phyloP scores from a whole-genome alignment of 2,888 invertebrate genomes.

The Cremastinae sp. region DNA sequence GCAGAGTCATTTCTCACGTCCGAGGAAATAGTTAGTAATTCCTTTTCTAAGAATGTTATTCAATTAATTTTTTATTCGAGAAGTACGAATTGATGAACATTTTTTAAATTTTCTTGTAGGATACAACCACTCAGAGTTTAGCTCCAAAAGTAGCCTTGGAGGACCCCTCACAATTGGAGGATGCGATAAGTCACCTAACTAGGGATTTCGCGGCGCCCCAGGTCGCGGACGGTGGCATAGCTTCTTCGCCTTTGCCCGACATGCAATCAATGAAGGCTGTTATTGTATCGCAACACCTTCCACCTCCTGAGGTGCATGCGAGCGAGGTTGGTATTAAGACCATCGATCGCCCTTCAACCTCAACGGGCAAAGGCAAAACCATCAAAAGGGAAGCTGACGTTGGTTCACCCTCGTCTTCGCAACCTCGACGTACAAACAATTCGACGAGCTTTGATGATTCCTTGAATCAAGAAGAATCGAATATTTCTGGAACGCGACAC shows the following conservation, averaged over 20 bases:
- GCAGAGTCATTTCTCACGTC: slow-evolving; percentile 23
- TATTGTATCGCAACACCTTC: slow-evolving; percentile 74
- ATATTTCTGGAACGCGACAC: slow-evolving; percentile 24
- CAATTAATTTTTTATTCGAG: slow-evolving; percentile 12
- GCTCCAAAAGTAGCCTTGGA: slow-evolving; percentile 83
- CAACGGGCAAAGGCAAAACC: slow-evolving; percentile 61
- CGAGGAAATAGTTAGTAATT: slow-evolving; percentile 11
- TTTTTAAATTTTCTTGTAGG: slow-evolving; percentile 17
- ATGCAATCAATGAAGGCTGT: slow-evolving; percentile 76
- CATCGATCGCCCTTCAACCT: slow-evolving; percentile 62
- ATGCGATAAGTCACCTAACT: slow-evolving; percentile 87
- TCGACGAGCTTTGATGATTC: slow-evolving; percentile 35
- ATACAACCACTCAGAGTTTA: slow-evolving; percentile 62
- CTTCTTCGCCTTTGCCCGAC: slow-evolving; percentile 70
- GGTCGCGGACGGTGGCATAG: slow-evolving; percentile 70
- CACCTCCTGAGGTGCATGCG: slow-evolving; percentile 75
- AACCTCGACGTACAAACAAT: slow-evolving; percentile 43
- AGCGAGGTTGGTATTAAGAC: slow-evolving; percentile 72
- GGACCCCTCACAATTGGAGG: slow-evolving; percentile 86
- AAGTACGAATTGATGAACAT: no score
- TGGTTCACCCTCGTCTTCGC: slow-evolving; percentile 48
- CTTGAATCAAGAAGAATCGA: not conserved
- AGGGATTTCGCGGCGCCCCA: slow-evolving; percentile 80
- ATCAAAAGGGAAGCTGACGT: slow-evolving; percentile 49
- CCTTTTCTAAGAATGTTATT: slow-evolving; percentile 11